Percentiles rank a stretch among this genome's conserved stretches.
phyloP scores from a whole-genome alignment of 2,113 vertebrate genomes.

The Anhinga anhinga region DNA sequence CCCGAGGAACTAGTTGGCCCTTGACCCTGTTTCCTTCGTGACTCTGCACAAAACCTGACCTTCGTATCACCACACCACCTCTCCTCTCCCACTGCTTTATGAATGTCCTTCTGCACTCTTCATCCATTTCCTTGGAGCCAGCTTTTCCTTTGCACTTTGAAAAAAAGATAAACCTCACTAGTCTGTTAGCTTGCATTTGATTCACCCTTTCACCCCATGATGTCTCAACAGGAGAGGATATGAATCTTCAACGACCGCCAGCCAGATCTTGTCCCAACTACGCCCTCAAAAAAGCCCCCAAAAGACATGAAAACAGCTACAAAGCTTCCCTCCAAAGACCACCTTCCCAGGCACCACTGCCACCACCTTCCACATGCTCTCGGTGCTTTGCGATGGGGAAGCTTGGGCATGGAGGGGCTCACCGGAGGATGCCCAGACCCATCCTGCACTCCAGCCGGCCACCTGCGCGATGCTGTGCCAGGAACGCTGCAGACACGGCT shows the following conservation, averaged over 20 bases:
- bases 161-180: not conserved
- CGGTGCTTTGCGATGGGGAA: not conserved
- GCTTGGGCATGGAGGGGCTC: not conserved
- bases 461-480: not conserved
- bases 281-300: not conserved
- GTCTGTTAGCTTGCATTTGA: not conserved
- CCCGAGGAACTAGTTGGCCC: not conserved
- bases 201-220: not conserved
- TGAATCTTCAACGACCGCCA: accelerated
- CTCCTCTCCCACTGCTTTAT: not conserved
- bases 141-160: not conserved
- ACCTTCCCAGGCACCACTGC: not conserved
- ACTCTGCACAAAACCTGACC: not conserved
- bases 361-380: not conserved
- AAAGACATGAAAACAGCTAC: not conserved
- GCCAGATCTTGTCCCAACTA: not conserved
- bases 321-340: not conserved
- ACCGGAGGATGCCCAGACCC: accelerated
- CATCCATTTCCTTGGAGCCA: not conserved
- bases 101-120: not conserved
- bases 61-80: not conserved
- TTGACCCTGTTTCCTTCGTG: accelerated
- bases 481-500: accelerated
- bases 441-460: not conserved
- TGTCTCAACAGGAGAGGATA: not conserved